These are phyloP conservation scores for Hipposideros armiger DNA, from an alignment of 2,113 vertebrate species.

Conservation along the genomic window DNA sequence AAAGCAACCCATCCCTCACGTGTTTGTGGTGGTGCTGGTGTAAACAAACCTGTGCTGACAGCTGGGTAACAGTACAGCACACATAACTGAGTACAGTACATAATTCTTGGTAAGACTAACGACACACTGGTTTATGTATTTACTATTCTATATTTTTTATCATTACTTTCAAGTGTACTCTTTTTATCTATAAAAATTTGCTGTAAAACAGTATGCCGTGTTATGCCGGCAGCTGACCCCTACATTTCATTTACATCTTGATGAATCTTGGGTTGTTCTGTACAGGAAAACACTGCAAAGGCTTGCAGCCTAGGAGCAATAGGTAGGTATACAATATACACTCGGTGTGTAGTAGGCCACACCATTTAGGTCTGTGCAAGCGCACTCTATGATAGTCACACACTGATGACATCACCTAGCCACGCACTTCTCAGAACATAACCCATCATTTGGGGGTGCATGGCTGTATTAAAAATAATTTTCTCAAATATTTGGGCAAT, in stretches of 20 bases:
- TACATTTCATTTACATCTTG: not conserved
- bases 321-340: not conserved
- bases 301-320: not conserved
- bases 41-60: not conserved
- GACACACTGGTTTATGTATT: not conserved
- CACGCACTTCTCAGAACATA: not conserved
- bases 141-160: not conserved
- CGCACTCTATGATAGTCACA: not conserved
- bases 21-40: not conserved
- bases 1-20: not conserved
- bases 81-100: not conserved
- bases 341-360: not conserved
- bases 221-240: not conserved
- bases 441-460: not conserved
- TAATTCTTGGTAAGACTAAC: not conserved
- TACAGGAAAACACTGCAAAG: not conserved
- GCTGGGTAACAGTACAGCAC: not conserved
- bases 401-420: not conserved
- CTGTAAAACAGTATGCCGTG: not conserved
- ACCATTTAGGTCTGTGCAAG: not conserved
- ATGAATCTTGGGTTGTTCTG: not conserved
- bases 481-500: constrained; percentile 11
- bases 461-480: constrained; percentile 8
- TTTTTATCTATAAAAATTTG: not conserved
- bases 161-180: not conserved